A percentile compares a stretch with the other conserved stretches of the same genome.
These are phyloP conservation scores for Polyergus mexicanus DNA, from an alignment of 1,140 invertebrate species.

Conservation along the genomic window DNA sequence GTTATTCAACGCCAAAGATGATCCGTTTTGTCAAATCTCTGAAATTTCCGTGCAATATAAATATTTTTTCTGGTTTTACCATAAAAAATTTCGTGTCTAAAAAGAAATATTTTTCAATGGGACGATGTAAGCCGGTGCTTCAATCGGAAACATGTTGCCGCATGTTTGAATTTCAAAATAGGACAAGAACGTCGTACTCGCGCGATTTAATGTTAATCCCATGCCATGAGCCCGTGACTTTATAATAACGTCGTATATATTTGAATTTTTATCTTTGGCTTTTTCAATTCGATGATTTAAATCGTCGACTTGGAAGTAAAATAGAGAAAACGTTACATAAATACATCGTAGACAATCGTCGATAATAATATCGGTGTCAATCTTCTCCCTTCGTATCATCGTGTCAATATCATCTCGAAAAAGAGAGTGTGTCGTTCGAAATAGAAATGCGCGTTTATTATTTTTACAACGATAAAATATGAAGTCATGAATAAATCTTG, in stretches of 20 bases:
- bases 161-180: constrained; percentile 54
- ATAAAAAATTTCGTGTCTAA: constrained; percentile 27
- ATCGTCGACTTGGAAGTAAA: constrained; percentile 5
- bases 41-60: background rate
- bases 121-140: constrained; percentile 34
- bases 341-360: background rate
- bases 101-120: constrained; percentile 21
- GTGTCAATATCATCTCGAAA: background rate
- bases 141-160: constrained; percentile 20
- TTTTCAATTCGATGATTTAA: constrained; percentile 35
- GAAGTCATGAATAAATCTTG: background rate
- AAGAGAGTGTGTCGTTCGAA: background rate
- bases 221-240: constrained; percentile 14
- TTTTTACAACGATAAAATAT: constrained; percentile 3
- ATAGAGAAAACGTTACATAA: constrained; percentile 11
- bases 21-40: background rate
- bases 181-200: constrained; percentile 20
- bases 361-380: constrained; percentile 3
- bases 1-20: background rate
- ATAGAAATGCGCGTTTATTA: background rate
- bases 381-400: background rate
- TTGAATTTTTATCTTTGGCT: constrained; percentile 41
- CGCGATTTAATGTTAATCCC: constrained; percentile 41
- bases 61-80: constrained; percentile 21
- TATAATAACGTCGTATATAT: constrained; percentile 17